Evolutionary conservation across 2,113 vertebrate genomes (phyloP), one percentile per base, ranked within the genome.

Genomic region (Haemorhous mexicanus): DNA sequence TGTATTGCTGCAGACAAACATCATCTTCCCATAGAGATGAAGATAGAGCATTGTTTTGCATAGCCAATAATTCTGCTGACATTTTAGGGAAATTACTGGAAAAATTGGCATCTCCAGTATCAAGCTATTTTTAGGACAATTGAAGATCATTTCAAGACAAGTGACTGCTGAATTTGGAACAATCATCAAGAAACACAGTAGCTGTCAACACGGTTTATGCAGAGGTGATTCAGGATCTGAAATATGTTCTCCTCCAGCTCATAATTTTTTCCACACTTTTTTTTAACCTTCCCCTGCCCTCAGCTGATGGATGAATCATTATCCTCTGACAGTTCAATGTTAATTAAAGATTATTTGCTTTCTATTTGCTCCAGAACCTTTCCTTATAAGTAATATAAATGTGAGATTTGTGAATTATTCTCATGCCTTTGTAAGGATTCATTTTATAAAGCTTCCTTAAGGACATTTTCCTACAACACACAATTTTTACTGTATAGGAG

Each of bases 241-340:
- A 82, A 89, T 4, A 21, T 2, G 0, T 61, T 69, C 61, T 75
- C 33, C 24, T 46, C 47, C 39, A 46, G 12, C 72, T 90, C 39
- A 49, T 47, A 1, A 5, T 43, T 89, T 95, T 85, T 91, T 77
- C 59, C 39, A 83, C 53, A 15, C 23, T 1, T 3, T 50, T 23
- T 90, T 76, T 79, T 16, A 33, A 72, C 88, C 33, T 91, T 93
- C 5, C 39, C 22, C 44, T 93, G 66, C 70, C 81, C 43, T 83
- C 84, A 85, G 70, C 43, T 94, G 78, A 84, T 49, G 12, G 28
- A 68, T 94, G 93, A 95, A 86, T 95, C 94, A 93, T 41, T 46
- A 13, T 44, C 43, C 30, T 93, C 55, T 95, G 59, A 76, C 28
- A 70, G 73, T 18, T 43, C 1, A 11, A 76, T 63, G 50, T 50